Evolutionary conservation across 2,113 vertebrate genomes (phyloP), one percentile per base, ranked within the genome.

Genomic region (Chunga burmeisteri): DNA sequence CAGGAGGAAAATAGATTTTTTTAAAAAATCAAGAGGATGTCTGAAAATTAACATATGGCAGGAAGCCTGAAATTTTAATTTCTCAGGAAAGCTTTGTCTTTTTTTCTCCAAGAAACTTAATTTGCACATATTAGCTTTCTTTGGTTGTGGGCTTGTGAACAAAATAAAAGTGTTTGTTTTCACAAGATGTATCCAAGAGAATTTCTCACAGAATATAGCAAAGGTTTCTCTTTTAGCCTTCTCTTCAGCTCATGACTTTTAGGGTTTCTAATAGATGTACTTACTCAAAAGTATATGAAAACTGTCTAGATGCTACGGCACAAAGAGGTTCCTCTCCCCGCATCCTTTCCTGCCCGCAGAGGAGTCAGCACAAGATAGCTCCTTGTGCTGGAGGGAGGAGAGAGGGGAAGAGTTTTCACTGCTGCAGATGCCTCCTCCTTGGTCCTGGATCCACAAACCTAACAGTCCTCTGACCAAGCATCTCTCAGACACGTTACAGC

Each of bases 401-500:
- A 78, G n/a, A 34, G 19, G 16, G 71, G 75, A 73, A 88, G n/a
- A 84, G 52, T 53, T 88, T 82, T 71, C 53, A 38, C 30, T 85
- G 30, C 63, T 81, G 86, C 11, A 38, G 70, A 53, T 7, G 5
- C 66, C 46, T 42, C 21, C 77, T 38, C 56, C 80, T 89, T 56
- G 82, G 58, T 40, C 79, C 40, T 68, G 25, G 49, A 79, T 32
- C 81, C 70, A 94, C 36, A 92, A 89, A 65, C 8, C 0, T 25
- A 85, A 40, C 5, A 91, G n/a, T 34, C 50, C 27, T 90, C 65
- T 91, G 77, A 84, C 86, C 72, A 65, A 81, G 81, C 36, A 34
- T 58, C 86, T 82, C 89, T 94, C 44, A 96, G 91, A 92, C 92
- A 61, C 36, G n/a, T n/a, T 90, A 88, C 44, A 87, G 62, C 47